Evolutionary conservation across 2,888 invertebrate genomes (phyloP).

Genomic region (Flabesymbios commensalis): DNA sequence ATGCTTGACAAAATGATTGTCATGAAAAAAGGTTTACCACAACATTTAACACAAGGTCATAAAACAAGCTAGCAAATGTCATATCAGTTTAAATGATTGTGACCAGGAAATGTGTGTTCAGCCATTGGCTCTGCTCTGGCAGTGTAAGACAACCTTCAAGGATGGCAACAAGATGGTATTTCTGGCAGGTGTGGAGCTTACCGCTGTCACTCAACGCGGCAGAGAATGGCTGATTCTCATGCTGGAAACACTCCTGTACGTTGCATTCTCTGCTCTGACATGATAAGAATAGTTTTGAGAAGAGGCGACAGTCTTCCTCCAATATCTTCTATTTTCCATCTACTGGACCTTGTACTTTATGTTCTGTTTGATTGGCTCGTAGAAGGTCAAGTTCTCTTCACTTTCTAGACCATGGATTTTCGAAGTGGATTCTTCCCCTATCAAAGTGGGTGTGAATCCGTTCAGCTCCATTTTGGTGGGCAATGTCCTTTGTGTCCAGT

Average conservation of each 20-base stretch:
- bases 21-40: no score
- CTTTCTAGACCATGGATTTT: constrained; percentile 6
- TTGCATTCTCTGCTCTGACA: constrained; percentile 27
- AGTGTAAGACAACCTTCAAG: constrained; percentile 13
- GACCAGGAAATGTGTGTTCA: no score
- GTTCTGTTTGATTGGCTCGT: background rate
- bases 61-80: no score
- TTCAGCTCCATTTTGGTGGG: constrained; percentile 21
- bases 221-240: constrained; percentile 30
- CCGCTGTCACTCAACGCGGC: constrained; percentile 26
- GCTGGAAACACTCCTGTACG: constrained; percentile 19
- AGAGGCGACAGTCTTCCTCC: constrained; percentile 21
- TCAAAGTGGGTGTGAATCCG: constrained; percentile 23
- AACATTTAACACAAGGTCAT: no score
- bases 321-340: constrained; percentile 14
- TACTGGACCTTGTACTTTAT: background rate
- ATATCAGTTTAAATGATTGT: no score
- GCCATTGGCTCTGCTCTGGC: constrained; percentile 18
- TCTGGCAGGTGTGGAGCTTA: constrained; percentile 24
- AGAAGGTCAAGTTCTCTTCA: constrained; percentile 17
- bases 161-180: constrained; percentile 23
- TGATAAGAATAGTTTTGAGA: constrained; percentile 29
- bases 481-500: constrained; percentile 30
- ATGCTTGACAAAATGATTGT: no score
- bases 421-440: constrained; percentile 13